Evolutionary conservation across 2,797 vertebrate species (phyloP).

Genomic region (Chromobotia macracanthus): DNA sequence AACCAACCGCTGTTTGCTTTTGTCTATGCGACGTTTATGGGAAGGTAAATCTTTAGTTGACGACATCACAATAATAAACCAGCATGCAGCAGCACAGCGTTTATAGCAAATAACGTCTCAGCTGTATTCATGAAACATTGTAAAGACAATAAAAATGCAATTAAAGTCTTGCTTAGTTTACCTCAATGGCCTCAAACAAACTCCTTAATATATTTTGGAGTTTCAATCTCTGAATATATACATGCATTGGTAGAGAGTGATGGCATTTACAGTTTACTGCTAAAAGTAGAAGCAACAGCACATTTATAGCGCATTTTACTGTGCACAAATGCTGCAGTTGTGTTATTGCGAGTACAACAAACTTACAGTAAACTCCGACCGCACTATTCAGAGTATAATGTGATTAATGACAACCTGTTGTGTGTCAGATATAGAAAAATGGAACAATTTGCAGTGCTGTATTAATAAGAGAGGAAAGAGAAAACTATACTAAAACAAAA

Average conservation of each 20-base stretch:
- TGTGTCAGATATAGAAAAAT: too few species aligned
- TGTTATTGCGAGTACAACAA: neutral
- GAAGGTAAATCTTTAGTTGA: neutral
- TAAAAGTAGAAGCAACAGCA: neutral
- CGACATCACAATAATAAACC: conserved; percentile 5
- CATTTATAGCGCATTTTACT: neutral
- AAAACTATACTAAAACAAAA: neutral
- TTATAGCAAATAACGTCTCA: neutral
- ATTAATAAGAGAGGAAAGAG: neutral
- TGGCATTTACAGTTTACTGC: conserved; percentile 6
- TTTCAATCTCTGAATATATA: too few species aligned
- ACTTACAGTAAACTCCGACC: neutral
- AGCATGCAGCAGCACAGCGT: neutral
- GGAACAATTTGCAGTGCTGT: too few species aligned
- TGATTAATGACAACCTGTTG: neutral
- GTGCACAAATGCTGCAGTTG: neutral
- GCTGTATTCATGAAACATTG: neutral
- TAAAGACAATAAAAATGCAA: conserved; percentile 8
- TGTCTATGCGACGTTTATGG: neutral
- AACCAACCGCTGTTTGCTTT: neutral
- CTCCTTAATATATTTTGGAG: neutral
- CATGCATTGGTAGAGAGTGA: neutral
- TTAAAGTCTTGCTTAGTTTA: conserved; percentile 1
- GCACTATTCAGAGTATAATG: neutral
- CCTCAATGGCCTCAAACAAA: neutral